Evolutionary conservation across 2,797 vertebrate species (phyloP).

Genomic region (Pseudochirops cupreus): DNA sequence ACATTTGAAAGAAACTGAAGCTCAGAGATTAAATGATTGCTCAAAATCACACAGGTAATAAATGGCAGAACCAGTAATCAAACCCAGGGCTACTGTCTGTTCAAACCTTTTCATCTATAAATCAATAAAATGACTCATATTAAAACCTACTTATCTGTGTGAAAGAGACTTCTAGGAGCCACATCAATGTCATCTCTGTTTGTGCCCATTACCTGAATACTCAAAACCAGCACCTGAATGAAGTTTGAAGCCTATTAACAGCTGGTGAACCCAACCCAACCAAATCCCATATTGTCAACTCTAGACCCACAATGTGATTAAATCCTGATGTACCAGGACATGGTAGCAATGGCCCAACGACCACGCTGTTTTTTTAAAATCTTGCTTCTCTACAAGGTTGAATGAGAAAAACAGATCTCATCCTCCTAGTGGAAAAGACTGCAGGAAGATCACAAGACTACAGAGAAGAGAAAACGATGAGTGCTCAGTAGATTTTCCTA

Average conservation of each 20-base stretch:
- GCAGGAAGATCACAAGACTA: background rate
- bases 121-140: background rate
- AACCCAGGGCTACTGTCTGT: background rate
- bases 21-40: background rate
- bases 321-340: background rate
- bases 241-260: background rate
- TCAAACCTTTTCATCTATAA: background rate
- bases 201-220: background rate
- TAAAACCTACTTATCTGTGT: background rate
- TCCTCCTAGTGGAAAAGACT: background rate
- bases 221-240: background rate
- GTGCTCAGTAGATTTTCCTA: background rate
- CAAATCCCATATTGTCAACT: background rate
- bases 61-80: background rate
- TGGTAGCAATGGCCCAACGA: background rate
- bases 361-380: background rate
- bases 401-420: background rate
- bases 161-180: background rate
- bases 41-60: background rate
- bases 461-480: background rate
- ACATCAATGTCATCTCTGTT: too few relatives aligned
- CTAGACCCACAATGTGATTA: background rate
- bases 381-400: background rate
- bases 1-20: background rate
- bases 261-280: background rate